A percentile compares a stretch with the other conserved stretches of the same genome.
phyloP scores from a whole-genome alignment of 2,888 invertebrate genomes.

The Leptarthrus brevirostris region DNA sequence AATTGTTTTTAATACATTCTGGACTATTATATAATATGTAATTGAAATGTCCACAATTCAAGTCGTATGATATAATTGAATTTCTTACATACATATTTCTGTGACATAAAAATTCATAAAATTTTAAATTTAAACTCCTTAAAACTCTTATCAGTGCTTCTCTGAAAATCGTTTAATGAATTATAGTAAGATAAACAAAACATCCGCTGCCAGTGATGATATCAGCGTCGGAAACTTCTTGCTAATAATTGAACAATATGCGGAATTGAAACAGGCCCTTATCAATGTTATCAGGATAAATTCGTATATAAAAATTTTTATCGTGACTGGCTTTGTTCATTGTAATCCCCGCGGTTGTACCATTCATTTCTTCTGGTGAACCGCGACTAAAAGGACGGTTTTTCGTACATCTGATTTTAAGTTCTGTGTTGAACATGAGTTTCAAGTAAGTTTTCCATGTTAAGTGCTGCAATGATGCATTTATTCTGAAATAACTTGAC shows the following conservation, averaged over 20 bases:
- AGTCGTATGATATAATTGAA: no score
- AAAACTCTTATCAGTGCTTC: background rate
- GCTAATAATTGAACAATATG: background rate
- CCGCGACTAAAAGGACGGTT: background rate
- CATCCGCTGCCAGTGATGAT: constrained; percentile 1
- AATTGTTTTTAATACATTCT: no score
- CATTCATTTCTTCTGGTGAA: background rate
- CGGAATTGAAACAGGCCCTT: background rate
- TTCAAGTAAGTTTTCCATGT: background rate
- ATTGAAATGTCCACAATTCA: no score
- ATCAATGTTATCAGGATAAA: constrained; percentile 18
- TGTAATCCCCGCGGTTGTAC: background rate
- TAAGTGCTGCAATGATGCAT: background rate
- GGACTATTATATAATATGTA: no score
- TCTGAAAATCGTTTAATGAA: background rate
- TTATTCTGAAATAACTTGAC: background rate
- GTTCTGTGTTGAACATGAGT: background rate
- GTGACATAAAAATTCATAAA: background rate
- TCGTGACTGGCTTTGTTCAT: background rate
- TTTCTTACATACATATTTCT: no score
- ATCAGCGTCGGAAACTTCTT: constrained; percentile 7
- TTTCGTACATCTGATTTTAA: background rate
- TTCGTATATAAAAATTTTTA: background rate
- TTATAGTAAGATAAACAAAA: background rate
- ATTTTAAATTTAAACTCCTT: background rate